Conservation (phyloP, 92 coral and sea anemone genomes). For the Montipora capitata region DNA sequence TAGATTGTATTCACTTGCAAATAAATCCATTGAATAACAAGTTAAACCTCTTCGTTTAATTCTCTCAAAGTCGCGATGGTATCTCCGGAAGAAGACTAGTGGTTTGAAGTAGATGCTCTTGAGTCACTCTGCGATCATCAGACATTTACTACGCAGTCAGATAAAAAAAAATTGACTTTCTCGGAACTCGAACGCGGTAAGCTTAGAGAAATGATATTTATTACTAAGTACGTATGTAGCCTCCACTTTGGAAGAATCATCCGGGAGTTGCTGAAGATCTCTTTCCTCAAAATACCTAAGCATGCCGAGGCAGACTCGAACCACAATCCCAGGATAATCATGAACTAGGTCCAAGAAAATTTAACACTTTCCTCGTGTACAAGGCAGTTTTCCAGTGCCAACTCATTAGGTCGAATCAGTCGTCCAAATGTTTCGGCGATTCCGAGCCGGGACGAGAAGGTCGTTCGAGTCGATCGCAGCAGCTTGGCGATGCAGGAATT, state of each 20-base stretch:
- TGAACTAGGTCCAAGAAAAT: too few species aligned
- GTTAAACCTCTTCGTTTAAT: not conserved
- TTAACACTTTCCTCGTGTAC: not conserved
- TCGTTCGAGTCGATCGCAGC: constrained; percentile 40
- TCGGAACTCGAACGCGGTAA: not conserved
- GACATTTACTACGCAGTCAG: too few species aligned
- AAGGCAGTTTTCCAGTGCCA: not conserved
- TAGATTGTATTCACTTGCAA: not conserved
- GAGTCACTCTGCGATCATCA: not conserved
- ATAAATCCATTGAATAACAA: not conserved
- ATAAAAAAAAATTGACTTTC: not conserved
- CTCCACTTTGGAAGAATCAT: too few species aligned
- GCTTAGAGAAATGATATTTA: not conserved
- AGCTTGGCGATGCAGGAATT: constrained; percentile 43
- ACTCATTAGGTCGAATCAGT: constrained; percentile 7
- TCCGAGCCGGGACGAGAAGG: constrained; percentile 77
- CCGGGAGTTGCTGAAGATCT: too few species aligned
- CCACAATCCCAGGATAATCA: too few species aligned
- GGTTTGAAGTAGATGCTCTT: not conserved
- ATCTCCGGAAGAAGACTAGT: not conserved
- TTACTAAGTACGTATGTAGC: too few species aligned
- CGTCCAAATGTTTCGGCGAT: constrained; percentile 80
- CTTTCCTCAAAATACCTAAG: too few species aligned
- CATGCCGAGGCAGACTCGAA: too few species aligned
- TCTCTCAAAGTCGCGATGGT: not conserved